Base-by-base conservation (phyloP, 2,888 invertebrate genomes). In the Cantharis nigra region DNA sequence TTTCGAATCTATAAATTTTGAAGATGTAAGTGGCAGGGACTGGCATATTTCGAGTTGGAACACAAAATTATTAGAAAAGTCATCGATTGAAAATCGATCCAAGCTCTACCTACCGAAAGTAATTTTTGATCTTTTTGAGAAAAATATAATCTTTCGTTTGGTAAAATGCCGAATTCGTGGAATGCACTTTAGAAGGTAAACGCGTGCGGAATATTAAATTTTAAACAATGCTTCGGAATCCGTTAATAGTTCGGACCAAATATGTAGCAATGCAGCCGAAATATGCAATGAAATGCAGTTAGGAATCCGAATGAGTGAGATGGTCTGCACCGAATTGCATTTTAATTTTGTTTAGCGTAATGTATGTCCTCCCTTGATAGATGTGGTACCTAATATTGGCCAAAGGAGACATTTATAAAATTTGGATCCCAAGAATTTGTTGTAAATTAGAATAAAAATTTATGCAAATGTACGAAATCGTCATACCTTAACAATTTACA, bases 201-300 rank as follows among this genome's bases (percentile, higher is more conserved):
- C 88, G 88, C 88, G 88, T 86, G 87, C 87, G 83, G 88, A 89
- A 89, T 89, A 87, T 87, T 86, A 88, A 88, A 86, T 86, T 85
- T 83, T 81, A 87, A 88, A 89, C 89, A 89, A 89, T 89, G 88
- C 87, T 84, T 84, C 83, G 88, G 89, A 88, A 89, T 89, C 86
- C 86, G 87, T 87, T 88, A 88, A 88, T 88, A 87, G 88, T 87
- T 87, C 85, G 80, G 84, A 83, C 85, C 86, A 85, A 87, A 87
- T 87, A 87, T 87, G 87, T 86, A 85, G 82, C 82, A 82, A 82
- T 81, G 83, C 82, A 74, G 83, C 82, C 82, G 82, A 83, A 82
- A 83, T 82, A 83, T 83, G 83, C 82, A 83, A 75, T 79, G 78
- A 80, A 81, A 80, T 80, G 81, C 81, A 79, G 79, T 81, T 79